A percentile compares a stretch with the other conserved stretches of the same genome.
phyloP scores from a whole-genome alignment of 2,888 invertebrate species.

The Lasioglossum lativentre region DNA sequence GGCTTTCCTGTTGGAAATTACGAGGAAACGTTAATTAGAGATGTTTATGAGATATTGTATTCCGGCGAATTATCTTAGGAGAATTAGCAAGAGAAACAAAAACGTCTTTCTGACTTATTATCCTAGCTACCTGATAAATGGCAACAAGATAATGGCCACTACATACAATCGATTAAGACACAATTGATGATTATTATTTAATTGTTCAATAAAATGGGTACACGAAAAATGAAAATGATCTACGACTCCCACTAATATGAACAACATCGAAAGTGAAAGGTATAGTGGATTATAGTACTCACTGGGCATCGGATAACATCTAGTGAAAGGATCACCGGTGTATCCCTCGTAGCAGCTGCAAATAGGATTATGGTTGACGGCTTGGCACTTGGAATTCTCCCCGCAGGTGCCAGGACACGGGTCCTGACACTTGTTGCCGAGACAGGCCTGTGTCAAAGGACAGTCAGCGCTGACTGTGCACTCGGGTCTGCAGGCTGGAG shows the following conservation, averaged over 20 bases:
- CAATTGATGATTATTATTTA: too few relatives aligned
- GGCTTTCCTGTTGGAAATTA: conserved; percentile 55
- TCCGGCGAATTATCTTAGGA: too few relatives aligned
- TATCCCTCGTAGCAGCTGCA: conserved; percentile 90
- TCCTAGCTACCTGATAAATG: not conserved
- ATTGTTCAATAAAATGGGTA: too few relatives aligned
- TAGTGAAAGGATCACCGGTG: conserved; percentile 92
- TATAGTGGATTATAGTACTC: conserved; percentile 43
- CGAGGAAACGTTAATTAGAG: not conserved
- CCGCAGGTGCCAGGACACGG: conserved; percentile 93
- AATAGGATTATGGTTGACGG: conserved; percentile 93
- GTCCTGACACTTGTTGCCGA: conserved; percentile 91
- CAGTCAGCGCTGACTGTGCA: conserved; percentile 93
- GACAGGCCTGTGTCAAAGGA: conserved; percentile 90
- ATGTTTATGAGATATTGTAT: too few relatives aligned
- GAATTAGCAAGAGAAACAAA: not conserved
- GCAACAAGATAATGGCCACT: too few relatives aligned
- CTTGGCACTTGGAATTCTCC: conserved; percentile 91
- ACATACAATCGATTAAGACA: too few relatives aligned
- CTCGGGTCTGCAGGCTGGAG: conserved; percentile 92
- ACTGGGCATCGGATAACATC: conserved; percentile 86
- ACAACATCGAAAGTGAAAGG: not conserved
- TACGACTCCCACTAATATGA: not conserved
- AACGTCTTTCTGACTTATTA: too few relatives aligned
- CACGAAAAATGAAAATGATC: not conserved